Percentiles rank a stretch among this genome's conserved stretches.
These are phyloP conservation scores for Atrichornis clamosus DNA, from an alignment of 2,113 vertebrate genomes.

Conservation along the genomic window DNA sequence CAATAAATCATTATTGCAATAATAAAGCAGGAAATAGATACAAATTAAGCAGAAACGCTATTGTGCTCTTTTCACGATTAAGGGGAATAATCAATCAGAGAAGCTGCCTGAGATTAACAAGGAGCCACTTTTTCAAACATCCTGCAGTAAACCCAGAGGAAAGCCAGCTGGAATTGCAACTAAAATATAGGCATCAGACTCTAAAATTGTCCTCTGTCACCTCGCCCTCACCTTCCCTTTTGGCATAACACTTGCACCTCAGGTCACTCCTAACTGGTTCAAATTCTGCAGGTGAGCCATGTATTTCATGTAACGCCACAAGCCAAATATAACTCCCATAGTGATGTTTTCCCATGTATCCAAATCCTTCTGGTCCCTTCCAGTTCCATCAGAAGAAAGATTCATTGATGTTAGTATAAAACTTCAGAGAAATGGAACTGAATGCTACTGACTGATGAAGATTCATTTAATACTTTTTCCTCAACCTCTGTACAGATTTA, in stretches of 20 bases:
- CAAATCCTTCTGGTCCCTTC: constrained; percentile 31
- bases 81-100: constrained; percentile 71
- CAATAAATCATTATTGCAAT: constrained; percentile 74
- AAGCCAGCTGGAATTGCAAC: constrained; percentile 73
- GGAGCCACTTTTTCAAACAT: constrained; percentile 75
- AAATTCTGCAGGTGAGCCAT: constrained; percentile 41
- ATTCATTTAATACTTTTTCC: neutral
- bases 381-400: constrained; percentile 19
- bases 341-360: neutral
- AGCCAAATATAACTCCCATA: neutral
- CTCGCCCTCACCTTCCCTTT: neutral
- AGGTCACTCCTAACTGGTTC: neutral
- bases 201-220: constrained; percentile 36
- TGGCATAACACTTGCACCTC: neutral
- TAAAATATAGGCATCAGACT: constrained; percentile 35
- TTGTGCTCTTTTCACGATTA: constrained; percentile 64
- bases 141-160: constrained; percentile 76
- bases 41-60: constrained; percentile 74
- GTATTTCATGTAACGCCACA: constrained; percentile 14
- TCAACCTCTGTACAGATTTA: neutral
- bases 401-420: neutral
- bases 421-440: neutral
- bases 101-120: constrained; percentile 73
- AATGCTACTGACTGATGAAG: constrained; percentile 11
- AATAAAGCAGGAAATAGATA: constrained; percentile 71